Percentiles rank a stretch among this genome's conserved stretches.
phyloP scores from a whole-genome alignment of 2,888 invertebrate species.

The Aspidiotus destructor region DNA sequence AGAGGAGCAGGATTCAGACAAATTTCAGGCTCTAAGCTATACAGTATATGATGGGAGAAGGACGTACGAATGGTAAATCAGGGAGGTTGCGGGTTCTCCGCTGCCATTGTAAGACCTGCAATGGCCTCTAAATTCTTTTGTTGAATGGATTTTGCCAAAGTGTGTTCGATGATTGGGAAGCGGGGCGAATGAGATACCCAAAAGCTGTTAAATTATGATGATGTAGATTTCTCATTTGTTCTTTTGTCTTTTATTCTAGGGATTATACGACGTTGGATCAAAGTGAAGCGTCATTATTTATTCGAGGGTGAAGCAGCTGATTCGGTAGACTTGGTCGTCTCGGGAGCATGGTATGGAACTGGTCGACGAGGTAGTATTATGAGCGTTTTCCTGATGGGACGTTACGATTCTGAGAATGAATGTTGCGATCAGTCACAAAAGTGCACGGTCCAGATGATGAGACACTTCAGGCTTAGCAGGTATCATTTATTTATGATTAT shows the following conservation, averaged over 20 bases:
- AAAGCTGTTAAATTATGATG: too few relatives aligned
- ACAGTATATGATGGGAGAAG: too few relatives aligned
- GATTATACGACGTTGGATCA: slow-evolving; percentile 87
- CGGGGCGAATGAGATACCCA: too few relatives aligned
- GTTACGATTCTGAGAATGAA: slow-evolving; percentile 55
- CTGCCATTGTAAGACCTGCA: too few relatives aligned
- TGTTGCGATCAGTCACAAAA: slow-evolving; percentile 86
- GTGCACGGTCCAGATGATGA: slow-evolving; percentile 75
- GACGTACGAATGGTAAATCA: too few relatives aligned
- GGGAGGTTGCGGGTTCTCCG: too few relatives aligned
- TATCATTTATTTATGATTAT: too few relatives aligned
- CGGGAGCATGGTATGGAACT: slow-evolving; percentile 86
- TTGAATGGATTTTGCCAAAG: too few relatives aligned
- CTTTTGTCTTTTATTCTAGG: slow-evolving; percentile 46
- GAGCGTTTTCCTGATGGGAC: slow-evolving; percentile 91
- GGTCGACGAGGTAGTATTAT: slow-evolving; percentile 46
- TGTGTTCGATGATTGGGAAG: too few relatives aligned
- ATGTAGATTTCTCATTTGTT: background rate
- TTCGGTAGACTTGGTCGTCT: slow-evolving; percentile 81
- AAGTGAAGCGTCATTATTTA: slow-evolving; percentile 92
- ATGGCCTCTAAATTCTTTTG: too few relatives aligned
- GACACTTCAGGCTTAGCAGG: slow-evolving; percentile 66
- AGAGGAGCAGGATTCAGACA: too few relatives aligned
- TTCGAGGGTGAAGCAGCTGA: slow-evolving; percentile 91
- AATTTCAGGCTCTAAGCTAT: too few relatives aligned